phyloP scores from a whole-genome alignment of 2,113 vertebrate genomes.

The Notothenia rossii region DNA sequence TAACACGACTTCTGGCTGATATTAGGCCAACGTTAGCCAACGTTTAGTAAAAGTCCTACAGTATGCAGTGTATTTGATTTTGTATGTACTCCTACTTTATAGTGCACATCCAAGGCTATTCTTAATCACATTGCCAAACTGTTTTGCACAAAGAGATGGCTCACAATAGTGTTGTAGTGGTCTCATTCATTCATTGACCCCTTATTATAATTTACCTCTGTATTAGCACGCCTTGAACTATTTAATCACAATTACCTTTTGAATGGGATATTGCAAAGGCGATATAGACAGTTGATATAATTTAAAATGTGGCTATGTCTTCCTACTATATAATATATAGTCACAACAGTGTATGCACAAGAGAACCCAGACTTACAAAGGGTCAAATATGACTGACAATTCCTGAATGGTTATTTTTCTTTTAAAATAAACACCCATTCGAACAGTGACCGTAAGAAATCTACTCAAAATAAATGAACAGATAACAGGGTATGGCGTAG shows the following conservation, averaged over 20 bases:
- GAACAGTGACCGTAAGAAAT: too few relatives aligned
- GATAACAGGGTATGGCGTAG: slow-evolving; percentile 1
- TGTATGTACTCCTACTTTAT: slow-evolving; percentile 17
- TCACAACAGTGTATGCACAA: background rate
- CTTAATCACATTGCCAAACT: background rate
- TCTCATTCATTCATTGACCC: background rate
- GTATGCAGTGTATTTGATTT: background rate
- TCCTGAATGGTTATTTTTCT: background rate
- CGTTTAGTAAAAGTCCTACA: background rate
- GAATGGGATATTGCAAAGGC: background rate
- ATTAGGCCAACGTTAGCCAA: slow-evolving; percentile 5
- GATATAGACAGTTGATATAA: background rate
- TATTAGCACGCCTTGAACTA: background rate
- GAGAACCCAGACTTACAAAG: too few relatives aligned
- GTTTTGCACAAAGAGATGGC: background rate
- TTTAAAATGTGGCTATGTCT: background rate
- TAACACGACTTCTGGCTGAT: slow-evolving; percentile 8
- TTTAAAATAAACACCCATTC: background rate
- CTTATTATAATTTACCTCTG: background rate
- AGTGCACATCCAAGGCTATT: slow-evolving; percentile 9
- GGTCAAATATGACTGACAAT: background rate
- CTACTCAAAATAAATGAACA: background rate
- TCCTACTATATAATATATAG: background rate
- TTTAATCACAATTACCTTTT: background rate
- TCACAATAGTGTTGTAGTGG: background rate